Percentiles rank a stretch among this genome's conserved stretches.
Conservation (phyloP, 2,888 invertebrate genomes). For the Macrophya annulata region DNA sequence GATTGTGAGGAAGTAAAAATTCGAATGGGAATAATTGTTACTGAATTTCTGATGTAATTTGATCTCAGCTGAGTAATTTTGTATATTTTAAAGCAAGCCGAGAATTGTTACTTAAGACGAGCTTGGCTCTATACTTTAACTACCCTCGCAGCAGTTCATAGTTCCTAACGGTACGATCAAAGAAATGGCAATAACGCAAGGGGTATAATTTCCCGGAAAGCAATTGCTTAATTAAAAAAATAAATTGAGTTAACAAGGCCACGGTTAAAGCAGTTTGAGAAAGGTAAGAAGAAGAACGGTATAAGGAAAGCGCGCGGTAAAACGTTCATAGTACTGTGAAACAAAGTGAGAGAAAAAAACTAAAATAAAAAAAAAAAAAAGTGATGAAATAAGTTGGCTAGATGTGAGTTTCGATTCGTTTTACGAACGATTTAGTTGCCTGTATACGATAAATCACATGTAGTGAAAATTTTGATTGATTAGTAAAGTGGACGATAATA, state of each 20-base stretch:
- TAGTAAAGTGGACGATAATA: neutral
- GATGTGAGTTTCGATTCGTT: constrained; percentile 25
- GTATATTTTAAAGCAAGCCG: neutral
- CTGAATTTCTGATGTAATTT: neutral
- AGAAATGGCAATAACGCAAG: neutral
- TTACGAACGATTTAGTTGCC: neutral
- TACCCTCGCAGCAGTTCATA: neutral
- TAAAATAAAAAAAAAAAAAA: too few species aligned
- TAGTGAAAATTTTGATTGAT: neutral
- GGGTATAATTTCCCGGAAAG: neutral
- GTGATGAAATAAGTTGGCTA: constrained; percentile 55
- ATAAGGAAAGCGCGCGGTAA: neutral
- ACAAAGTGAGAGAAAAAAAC: constrained; percentile 38
- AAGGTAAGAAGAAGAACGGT: neutral
- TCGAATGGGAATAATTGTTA: neutral
- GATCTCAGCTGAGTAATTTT: neutral
- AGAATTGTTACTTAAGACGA: neutral
- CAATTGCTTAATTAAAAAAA: constrained; percentile 16
- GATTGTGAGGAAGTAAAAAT: neutral
- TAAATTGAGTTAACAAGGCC: neutral
- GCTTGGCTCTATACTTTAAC: neutral
- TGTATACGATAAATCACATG: neutral
- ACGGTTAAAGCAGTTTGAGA: neutral
- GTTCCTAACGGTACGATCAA: neutral
- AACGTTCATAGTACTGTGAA: constrained; percentile 24